A percentile compares a stretch with the other conserved stretches of the same genome.
These are phyloP conservation scores for Pachycephus smyrnensis DNA, from an alignment of 2,888 invertebrate species.

Conservation along the genomic window DNA sequence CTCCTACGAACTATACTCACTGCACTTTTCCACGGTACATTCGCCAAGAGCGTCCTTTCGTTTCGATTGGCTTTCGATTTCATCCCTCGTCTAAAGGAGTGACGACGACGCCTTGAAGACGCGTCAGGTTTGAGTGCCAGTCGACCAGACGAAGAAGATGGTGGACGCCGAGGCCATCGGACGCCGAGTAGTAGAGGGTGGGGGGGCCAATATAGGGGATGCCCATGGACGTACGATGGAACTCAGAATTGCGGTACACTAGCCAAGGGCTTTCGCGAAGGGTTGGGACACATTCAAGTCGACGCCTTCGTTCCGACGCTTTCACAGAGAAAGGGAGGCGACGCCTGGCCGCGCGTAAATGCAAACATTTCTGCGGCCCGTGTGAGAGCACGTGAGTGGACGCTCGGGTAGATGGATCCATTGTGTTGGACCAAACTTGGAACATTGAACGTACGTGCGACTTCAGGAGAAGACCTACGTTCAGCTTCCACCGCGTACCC, in stretches of 20 bases:
- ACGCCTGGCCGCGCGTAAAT: slow-evolving; percentile 37
- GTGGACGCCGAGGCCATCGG: neutral
- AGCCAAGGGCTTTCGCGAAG: neutral
- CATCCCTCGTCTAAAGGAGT: neutral
- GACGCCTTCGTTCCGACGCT: slow-evolving; percentile 30
- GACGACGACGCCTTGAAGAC: neutral
- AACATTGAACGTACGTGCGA: slow-evolving; percentile 32
- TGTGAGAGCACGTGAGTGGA: slow-evolving; percentile 40
- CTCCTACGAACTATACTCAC: neutral
- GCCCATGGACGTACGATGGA: neutral
- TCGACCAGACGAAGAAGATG: neutral
- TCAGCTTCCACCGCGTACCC: no score
- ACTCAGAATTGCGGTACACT: neutral
- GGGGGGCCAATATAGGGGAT: neutral
- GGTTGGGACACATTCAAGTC: neutral
- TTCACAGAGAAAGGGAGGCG: slow-evolving; percentile 28
- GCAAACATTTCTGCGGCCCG: slow-evolving; percentile 55
- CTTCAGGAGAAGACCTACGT: neutral
- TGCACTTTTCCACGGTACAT: neutral
- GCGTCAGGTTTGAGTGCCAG: neutral
- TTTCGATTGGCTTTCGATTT: neutral
- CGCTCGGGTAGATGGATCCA: slow-evolving; percentile 35
- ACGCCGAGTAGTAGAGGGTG: neutral
- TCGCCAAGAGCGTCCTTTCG: neutral
- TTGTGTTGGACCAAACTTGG: slow-evolving; percentile 34